Evolutionary conservation across 2,113 vertebrate species (phyloP).

Genomic region (Agapornis roseicollis): DNA sequence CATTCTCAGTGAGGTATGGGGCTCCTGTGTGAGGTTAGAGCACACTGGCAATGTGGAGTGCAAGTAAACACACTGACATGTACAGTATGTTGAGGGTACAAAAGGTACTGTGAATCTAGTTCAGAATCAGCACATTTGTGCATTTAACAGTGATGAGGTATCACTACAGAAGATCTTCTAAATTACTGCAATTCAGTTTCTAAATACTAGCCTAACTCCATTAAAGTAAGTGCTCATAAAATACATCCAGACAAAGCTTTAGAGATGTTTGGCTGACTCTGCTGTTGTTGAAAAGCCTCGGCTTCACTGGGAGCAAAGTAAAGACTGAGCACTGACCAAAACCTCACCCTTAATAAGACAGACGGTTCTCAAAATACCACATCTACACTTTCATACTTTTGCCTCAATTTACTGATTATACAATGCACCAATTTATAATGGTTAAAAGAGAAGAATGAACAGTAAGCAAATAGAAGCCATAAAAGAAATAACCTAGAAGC

Average conservation of each 20-base stretch:
- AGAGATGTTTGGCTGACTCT: neutral
- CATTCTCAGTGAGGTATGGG: neutral
- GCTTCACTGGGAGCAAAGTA: neutral
- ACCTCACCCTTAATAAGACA: neutral
- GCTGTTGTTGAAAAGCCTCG: neutral
- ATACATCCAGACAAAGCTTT: neutral
- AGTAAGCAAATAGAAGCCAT: neutral
- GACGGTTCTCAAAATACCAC: neutral
- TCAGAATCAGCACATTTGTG: neutral
- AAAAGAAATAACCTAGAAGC: neutral
- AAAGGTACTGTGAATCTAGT: neutral
- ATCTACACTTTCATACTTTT: neutral
- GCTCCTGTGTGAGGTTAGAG: neutral
- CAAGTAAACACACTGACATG: neutral
- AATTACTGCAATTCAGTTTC: neutral
- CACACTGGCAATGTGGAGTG: neutral
- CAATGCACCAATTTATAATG: neutral
- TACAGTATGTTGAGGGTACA: neutral
- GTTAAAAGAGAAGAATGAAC: neutral
- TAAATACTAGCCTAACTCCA: constrained; percentile 27
- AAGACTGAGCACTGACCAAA: neutral
- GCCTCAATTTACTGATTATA: neutral
- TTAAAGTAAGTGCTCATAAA: constrained; percentile 7
- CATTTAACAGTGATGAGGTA: neutral
- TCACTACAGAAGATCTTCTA: neutral